Conservation (phyloP, 2,113 vertebrate species). For the Oncorhynchus nerka region DNA sequence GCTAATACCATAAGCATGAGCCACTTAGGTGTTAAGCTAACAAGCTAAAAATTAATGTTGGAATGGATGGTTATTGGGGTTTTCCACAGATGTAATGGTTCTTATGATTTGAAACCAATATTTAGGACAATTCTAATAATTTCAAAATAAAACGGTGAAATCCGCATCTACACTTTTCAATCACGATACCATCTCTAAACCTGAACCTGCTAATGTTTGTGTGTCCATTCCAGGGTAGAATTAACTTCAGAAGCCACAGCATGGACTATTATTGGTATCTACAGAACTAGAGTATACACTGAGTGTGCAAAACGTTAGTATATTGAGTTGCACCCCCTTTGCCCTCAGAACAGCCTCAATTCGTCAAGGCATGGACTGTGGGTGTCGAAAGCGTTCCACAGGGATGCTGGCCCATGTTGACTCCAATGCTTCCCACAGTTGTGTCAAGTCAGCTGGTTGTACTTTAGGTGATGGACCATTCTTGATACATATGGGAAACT, state of each 20-base stretch:
- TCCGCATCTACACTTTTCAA: neutral
- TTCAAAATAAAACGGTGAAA: neutral
- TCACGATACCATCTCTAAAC: neutral
- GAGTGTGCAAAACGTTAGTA: too few species aligned
- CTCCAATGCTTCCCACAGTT: too few species aligned
- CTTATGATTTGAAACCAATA: neutral
- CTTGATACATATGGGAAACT: too few species aligned
- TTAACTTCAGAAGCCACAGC: neutral
- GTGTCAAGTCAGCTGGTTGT: too few species aligned
- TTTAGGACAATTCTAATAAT: constrained; percentile 7
- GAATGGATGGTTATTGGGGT: constrained; percentile 10
- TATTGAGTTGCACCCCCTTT: too few species aligned
- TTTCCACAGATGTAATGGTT: neutral
- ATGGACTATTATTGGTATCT: neutral
- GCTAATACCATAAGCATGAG: constrained; percentile 24
- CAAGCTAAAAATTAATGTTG: constrained; percentile 11
- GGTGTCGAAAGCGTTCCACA: too few species aligned
- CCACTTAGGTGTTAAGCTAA: constrained; percentile 11
- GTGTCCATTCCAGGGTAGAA: neutral
- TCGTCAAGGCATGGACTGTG: too few species aligned
- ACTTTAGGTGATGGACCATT: too few species aligned
- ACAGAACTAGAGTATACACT: too few species aligned
- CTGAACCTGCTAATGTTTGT: neutral
- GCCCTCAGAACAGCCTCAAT: too few species aligned
- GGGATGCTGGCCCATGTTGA: too few species aligned